Percentiles rank a stretch among this genome's conserved stretches.
Evolutionary conservation across 2,797 vertebrate species (phyloP).

Genomic region (Philypnodon macrostomus): DNA sequence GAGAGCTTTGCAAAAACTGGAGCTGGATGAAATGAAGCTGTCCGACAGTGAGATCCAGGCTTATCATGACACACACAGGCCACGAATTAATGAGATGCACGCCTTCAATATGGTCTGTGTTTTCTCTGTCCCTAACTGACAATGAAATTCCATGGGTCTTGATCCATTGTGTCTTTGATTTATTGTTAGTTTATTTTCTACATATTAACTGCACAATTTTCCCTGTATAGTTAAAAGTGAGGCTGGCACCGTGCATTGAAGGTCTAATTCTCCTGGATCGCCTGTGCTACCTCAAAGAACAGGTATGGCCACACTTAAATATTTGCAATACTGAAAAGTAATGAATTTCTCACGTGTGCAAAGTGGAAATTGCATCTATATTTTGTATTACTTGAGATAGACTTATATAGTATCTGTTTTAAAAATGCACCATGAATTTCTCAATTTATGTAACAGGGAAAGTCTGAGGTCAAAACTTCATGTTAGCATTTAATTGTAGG

Average conservation of each 20-base stretch:
- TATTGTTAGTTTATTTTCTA: no score
- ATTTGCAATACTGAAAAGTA: no score
- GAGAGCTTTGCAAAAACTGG: conserved; percentile 86
- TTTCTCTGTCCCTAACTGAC: no score
- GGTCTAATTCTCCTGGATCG: conserved; percentile 93
- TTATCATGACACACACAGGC: conserved; percentile 82
- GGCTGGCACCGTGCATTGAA: conserved; percentile 92
- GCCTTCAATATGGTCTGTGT: conserved; percentile 93
- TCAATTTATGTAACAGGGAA: no score
- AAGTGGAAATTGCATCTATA: no score
- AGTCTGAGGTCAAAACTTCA: no score
- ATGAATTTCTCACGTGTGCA: no score
- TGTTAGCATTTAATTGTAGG: not conserved
- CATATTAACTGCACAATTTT: not conserved
- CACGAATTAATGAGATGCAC: conserved; percentile 85
- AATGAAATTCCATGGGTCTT: no score
- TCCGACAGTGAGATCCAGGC: conserved; percentile 82
- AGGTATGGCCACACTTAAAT: conserved; percentile 81
- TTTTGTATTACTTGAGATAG: no score
- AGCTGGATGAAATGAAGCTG: conserved; percentile 88
- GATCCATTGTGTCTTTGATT: no score
- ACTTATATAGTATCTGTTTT: no score
- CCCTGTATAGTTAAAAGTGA: conserved; percentile 86
- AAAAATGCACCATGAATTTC: no score
- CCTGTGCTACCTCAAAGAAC: conserved; percentile 93